Percentiles rank a stretch among this genome's conserved stretches.
phyloP scores from a whole-genome alignment of 2,888 invertebrate species.

The Allolobophora icterica region DNA sequence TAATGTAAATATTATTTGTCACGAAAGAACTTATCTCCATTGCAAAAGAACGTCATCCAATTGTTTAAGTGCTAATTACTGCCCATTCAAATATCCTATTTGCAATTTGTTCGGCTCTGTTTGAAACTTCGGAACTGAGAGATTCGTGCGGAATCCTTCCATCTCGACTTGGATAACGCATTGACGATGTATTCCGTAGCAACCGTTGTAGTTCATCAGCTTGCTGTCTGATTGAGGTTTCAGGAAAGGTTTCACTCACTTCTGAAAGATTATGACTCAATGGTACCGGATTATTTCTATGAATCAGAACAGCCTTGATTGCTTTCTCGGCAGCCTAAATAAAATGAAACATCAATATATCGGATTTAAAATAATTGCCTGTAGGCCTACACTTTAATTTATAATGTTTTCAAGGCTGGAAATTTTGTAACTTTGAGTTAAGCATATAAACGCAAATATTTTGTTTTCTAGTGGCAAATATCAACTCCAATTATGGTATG shows the following conservation, averaged over 20 bases:
- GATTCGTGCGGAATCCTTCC: conserved; percentile 7
- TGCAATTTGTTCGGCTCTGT: not conserved
- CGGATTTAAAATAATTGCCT: no score
- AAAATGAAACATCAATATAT: not conserved
- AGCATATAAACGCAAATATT: no score
- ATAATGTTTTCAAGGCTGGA: not conserved
- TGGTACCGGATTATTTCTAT: not conserved
- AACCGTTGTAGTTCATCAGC: not conserved
- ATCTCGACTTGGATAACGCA: conserved; percentile 15
- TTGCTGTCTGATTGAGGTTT: not conserved
- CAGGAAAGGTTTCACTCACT: not conserved
- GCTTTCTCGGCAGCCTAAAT: conserved; percentile 7
- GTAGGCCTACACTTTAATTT: not conserved
- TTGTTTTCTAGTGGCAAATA: no score
- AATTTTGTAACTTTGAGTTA: no score
- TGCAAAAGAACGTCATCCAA: not conserved
- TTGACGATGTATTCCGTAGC: not conserved
- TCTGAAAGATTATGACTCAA: not conserved
- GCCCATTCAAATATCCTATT: not conserved
- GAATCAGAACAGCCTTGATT: conserved; percentile 4
- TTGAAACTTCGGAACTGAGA: not conserved
- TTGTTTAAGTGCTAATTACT: not conserved
- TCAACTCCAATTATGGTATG: no score
- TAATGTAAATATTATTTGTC: no score
- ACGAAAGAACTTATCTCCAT: no score